Evolutionary conservation across 2,113 vertebrate genomes (phyloP).

Genomic region (Charina bottae): DNA sequence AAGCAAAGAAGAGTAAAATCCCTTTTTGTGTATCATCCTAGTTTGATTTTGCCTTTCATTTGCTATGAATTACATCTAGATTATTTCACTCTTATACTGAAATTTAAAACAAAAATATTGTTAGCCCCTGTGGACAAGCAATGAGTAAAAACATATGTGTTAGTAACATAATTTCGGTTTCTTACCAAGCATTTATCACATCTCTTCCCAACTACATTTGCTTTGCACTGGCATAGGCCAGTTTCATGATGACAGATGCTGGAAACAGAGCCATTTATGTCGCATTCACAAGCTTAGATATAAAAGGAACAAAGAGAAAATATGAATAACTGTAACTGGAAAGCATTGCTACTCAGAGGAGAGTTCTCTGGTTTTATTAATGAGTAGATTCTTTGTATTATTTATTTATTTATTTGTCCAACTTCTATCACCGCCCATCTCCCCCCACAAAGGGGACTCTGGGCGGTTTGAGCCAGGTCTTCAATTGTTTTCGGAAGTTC

Average conservation of each 20-base stretch:
- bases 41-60: background rate
- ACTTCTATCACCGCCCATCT: no score
- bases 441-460: no score
- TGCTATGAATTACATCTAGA: background rate
- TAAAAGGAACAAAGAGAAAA: background rate
- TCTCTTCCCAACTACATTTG: slow-evolving; percentile 79
- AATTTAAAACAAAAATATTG: background rate
- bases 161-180: background rate
- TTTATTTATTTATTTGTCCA: no score
- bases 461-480: no score
- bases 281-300: slow-evolving; percentile 83
- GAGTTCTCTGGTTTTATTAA: background rate
- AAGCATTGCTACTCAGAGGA: background rate
- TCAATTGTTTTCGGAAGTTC: no score
- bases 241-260: slow-evolving; percentile 79
- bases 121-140: background rate
- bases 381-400: background rate
- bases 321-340: background rate
- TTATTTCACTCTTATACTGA: background rate
- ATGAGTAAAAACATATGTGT: background rate
- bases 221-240: slow-evolving; percentile 84
- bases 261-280: slow-evolving; percentile 78
- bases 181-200: slow-evolving; percentile 90
- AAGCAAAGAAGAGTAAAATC: background rate
- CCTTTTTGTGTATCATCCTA: background rate